Conservation (phyloP, 2,113 vertebrate species). For the Dipodomys spectabilis region DNA sequence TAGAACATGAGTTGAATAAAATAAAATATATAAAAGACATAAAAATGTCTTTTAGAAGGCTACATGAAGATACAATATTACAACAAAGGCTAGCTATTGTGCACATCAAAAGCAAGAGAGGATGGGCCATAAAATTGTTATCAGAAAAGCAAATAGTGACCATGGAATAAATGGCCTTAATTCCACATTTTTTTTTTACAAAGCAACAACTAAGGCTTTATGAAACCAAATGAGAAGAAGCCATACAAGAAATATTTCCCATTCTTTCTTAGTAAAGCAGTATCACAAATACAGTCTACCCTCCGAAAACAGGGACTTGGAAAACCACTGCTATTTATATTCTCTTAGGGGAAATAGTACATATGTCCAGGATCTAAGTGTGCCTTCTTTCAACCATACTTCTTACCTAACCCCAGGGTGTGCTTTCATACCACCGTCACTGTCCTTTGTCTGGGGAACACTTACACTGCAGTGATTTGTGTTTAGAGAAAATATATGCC, state of each 20-base stretch:
- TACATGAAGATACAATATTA: not conserved
- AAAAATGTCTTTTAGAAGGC: not conserved
- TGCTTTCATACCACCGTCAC: not conserved
- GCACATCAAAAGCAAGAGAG: not conserved
- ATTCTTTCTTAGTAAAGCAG: not conserved
- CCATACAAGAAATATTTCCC: not conserved
- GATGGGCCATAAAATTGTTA: not conserved
- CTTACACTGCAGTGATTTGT: not conserved
- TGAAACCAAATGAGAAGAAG: not conserved
- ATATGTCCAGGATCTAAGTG: not conserved
- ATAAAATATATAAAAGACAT: too few relatives aligned
- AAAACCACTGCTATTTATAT: not conserved
- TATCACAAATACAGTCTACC: not conserved
- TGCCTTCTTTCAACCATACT: not conserved
- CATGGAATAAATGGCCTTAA: not conserved
- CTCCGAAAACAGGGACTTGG: not conserved
- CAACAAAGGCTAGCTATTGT: conserved; percentile 12
- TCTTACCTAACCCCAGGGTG: not conserved
- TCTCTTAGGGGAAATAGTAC: not conserved
- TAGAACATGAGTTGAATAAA: conserved; percentile 18
- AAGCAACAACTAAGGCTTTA: conserved; percentile 3
- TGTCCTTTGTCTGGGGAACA: not conserved
- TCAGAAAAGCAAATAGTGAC: not conserved
- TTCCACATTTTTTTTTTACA: not conserved
- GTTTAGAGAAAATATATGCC: not conserved